These are phyloP conservation scores for Anas bahamensis DNA, from an alignment of 2,797 vertebrate species.

Conservation along the genomic window DNA sequence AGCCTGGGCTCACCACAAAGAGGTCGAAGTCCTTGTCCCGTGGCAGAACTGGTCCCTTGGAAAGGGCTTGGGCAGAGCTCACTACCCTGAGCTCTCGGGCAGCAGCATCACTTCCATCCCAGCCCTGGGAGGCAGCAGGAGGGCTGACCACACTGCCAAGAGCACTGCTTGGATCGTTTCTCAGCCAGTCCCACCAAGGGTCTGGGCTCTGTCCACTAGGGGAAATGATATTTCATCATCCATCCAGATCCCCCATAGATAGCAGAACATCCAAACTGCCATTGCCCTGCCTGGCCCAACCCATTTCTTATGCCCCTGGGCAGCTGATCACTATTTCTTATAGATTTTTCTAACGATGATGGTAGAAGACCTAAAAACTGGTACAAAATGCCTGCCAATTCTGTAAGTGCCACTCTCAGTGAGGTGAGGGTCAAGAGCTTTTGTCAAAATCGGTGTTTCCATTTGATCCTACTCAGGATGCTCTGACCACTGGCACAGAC, in stretches of 20 bases:
- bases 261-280: not conserved
- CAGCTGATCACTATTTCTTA: not conserved
- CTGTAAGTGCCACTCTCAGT: not conserved
- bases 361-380: not conserved
- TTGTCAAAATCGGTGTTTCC: not conserved
- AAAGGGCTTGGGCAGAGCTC: not conserved
- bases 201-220: not conserved
- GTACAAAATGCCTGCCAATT: not conserved
- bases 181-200: not conserved
- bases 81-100: not conserved
- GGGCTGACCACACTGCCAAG: not conserved
- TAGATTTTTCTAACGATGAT: not conserved
- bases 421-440: not conserved
- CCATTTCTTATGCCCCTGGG: not conserved
- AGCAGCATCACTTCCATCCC: not conserved
- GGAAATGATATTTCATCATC: not conserved
- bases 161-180: not conserved
- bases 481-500: not conserved
- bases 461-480: not conserved
- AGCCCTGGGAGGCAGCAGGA: not conserved
- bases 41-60: rapidly evolving
- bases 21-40: rapidly evolving
- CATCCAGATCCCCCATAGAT: not conserved
- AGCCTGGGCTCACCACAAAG: not conserved
- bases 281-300: not conserved